phyloP scores from a whole-genome alignment of 2,113 vertebrate genomes.

The Condylura cristata region DNA sequence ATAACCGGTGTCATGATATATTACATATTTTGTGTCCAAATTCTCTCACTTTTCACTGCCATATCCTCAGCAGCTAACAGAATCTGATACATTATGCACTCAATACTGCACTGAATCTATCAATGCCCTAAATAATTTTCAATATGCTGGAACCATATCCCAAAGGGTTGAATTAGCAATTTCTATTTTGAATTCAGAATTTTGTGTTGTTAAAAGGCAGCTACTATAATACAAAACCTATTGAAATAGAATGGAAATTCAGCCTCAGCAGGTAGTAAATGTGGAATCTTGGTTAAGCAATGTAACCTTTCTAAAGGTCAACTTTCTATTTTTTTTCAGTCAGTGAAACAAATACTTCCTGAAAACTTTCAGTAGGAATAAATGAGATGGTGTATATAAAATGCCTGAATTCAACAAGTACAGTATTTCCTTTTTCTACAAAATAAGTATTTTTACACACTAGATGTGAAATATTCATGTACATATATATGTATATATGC shows the following conservation, averaged over 20 bases:
- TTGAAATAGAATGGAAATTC: background rate
- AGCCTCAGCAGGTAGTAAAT: background rate
- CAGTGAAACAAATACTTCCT: background rate
- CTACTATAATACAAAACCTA: background rate
- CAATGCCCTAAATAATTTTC: background rate
- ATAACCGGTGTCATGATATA: background rate
- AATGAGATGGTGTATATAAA: background rate
- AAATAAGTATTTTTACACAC: background rate
- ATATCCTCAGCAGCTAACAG: background rate
- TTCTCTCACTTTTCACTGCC: background rate
- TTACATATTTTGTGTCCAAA: background rate
- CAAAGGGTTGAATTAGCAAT: background rate
- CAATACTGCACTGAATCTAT: background rate
- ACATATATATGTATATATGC: background rate
- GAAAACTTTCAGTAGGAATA: background rate
- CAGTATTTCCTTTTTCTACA: background rate
- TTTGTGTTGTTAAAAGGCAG: background rate
- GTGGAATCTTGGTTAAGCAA: background rate
- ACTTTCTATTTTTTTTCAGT: background rate
- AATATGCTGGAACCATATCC: background rate
- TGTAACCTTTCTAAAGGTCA: background rate
- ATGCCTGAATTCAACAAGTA: background rate
- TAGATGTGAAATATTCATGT: background rate
- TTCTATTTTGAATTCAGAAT: conserved; percentile 11
- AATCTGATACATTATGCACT: background rate